Evolutionary conservation across 2,113 vertebrate species (phyloP), one percentile per base, ranked within the genome.

Genomic region (Halcyon malimbica): DNA sequence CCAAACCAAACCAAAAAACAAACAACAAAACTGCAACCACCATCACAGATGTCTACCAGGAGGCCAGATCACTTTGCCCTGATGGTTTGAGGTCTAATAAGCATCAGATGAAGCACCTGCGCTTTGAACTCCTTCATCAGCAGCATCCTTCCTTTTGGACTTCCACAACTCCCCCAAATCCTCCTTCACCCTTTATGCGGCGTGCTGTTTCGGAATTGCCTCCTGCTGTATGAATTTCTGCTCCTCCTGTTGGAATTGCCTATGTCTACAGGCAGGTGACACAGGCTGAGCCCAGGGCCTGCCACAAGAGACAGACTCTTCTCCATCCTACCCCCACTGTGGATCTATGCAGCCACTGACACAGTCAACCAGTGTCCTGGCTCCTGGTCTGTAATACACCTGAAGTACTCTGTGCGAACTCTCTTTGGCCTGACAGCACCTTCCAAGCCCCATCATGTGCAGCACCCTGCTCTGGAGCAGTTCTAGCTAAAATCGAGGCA

Each of bases 121-220:
- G 50, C 46, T 85, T n/a, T 75, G 63, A 73, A 81, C 23, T 79
- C 48, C 69, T 87, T 63, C 11, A 76, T 53, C 70, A 90, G 71
- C 69, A 71, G 29, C 62, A 86, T 68, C 69, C 24, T 81, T 86
- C 89, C 63, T 84, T 90, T 75, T n/a, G 81, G 83, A 83, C 69
- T 89, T 84, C 25, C 48, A 57, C 17, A n/a, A 14, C n/a, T 79
- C 7, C 28, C 25, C 59, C 24, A 51, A 82, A 89, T 50, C 26
- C 39, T 71, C 19, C 48, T 83, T 60, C 65, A 64, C 60, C 60
- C 84, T 68, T 51, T 19, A 16, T 6, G 56, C 1, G 2, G 35
- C 3, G 0, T 18, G n/a, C 57, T 28, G 35, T 67, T 83, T 83
- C 65, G 56, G 39, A 64, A 28, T 20, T 56, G 56, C 28, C 16